Evolutionary conservation across 1,140 invertebrate species (phyloP), one percentile per base, ranked within the genome.

Genomic region (Neodiprion lecontei): DNA sequence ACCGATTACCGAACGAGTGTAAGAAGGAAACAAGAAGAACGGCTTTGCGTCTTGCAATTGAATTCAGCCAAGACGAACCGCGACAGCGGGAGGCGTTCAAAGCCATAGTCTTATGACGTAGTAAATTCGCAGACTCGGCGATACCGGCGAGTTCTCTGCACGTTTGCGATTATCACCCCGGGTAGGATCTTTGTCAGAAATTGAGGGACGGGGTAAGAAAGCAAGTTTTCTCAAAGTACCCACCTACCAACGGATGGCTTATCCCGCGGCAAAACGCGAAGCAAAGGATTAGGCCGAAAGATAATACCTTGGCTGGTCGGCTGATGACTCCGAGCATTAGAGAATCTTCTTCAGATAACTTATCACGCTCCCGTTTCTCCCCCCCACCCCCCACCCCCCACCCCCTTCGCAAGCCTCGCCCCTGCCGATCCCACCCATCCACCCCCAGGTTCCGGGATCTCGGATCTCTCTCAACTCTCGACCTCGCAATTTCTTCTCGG

Each of bases 261-360:
- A 61, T 61, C 53, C 50, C 53, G 53, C 8, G 53, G 53, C 53
- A 17, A 61, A 61, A 61, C 11, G 53, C 53, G 53, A 61, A 61
- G 53, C 53, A 61, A 61, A 61, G 53, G 53, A 61, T 61, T 61
- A 61, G 53, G n/a, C 53, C 53, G 53, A 9, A 17, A 61, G 53
- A 61, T 61, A 61, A 61, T 61, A 61, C 53, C 53, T 61, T 61
- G 11, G 53, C n/a, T 61, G 53, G 53, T 61, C 53, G 53, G 53
- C 53, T 61, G 53, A 61, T 61, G 53, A 61, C 53, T 61, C 53
- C 53, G 53, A 61, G 53, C 53, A 61, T 61, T 61, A 61, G 53
- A 61, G 53, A 61, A 61, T 61, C 53, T 61, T 61, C 53, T 61
- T 61, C 53, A 61, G 53, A 61, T 61, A 61, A 61, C 53, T 61